Percentiles rank a stretch among this genome's conserved stretches.
Conservation (phyloP, 2,113 vertebrate genomes). For the Leucopsar rothschildi region DNA sequence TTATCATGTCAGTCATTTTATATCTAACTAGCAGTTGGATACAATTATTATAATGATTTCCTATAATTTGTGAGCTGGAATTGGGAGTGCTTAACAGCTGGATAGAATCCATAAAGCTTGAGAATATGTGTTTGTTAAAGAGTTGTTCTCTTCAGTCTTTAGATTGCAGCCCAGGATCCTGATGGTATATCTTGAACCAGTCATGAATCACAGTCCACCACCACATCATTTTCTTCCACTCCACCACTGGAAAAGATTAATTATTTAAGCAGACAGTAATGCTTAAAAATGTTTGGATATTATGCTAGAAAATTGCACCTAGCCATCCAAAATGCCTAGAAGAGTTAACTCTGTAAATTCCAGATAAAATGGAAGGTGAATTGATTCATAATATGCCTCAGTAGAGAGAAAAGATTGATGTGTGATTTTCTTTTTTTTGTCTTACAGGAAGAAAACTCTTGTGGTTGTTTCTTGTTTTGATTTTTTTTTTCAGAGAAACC, state of each 20-base stretch:
- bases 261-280: neutral
- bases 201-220: neutral
- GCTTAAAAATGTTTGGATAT: neutral
- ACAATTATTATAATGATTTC: neutral
- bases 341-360: neutral
- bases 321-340: neutral
- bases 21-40: neutral
- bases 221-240: neutral
- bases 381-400: neutral
- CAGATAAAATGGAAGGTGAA: neutral
- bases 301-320: neutral
- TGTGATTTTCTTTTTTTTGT: neutral
- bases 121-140: neutral
- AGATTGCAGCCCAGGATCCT: neutral
- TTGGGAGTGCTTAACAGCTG: neutral
- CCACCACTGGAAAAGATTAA: neutral
- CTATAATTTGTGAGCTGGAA: neutral
- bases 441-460: neutral
- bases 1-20: neutral
- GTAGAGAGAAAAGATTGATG: neutral
- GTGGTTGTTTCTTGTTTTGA: neutral
- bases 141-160: neutral
- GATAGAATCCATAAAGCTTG: neutral
- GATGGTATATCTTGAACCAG: neutral
- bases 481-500: neutral